These are phyloP conservation scores for Batillaria attramentaria DNA, from an alignment of 1,140 invertebrate species.

Conservation along the genomic window DNA sequence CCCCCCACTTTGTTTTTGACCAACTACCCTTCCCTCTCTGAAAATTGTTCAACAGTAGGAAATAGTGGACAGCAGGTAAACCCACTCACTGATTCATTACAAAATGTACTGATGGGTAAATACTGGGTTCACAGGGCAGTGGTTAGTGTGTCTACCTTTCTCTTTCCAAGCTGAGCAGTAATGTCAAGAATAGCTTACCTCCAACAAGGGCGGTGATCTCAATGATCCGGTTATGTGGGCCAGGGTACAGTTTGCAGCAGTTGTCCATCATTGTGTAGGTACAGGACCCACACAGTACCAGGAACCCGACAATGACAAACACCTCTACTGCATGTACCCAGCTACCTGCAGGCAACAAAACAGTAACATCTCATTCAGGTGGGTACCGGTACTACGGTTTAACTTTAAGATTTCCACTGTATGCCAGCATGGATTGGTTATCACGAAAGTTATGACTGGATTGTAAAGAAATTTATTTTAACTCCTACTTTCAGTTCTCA, in stretches of 20 bases:
- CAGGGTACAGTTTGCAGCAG: background rate
- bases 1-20: no score
- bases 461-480: background rate
- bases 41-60: no score
- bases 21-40: no score
- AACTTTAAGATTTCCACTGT: no score
- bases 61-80: no score
- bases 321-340: constrained; percentile 6
- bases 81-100: no score
- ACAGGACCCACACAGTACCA: background rate
- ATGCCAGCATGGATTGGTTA: background rate
- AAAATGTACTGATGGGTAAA: no score
- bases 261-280: background rate
- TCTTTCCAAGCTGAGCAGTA: no score
- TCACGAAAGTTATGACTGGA: background rate
- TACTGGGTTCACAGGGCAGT: no score
- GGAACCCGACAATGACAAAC: background rate
- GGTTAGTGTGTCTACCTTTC: no score
- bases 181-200: background rate
- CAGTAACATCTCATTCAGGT: background rate
- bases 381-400: no score
- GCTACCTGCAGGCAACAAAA: background rate
- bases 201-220: background rate
- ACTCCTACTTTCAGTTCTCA: background rate
- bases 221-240: background rate